Evolutionary conservation across 1,140 invertebrate species (phyloP).

Genomic region (Reticulitermes speratus): DNA sequence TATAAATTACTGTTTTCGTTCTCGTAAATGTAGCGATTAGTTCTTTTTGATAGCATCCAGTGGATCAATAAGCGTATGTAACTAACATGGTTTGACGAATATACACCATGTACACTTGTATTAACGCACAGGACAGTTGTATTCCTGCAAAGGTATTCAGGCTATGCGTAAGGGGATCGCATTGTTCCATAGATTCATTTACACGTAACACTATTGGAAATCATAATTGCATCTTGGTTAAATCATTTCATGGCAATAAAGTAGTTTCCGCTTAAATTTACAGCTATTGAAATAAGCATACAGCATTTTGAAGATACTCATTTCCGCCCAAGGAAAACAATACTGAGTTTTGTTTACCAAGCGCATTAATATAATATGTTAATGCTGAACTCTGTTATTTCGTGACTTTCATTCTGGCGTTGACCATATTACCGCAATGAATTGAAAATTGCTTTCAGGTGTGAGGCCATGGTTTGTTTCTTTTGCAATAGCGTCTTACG

Average conservation of each 20-base stretch:
- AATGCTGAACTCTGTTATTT: not conserved
- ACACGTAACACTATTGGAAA: no score
- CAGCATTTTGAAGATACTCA: not conserved
- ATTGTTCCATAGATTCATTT: not conserved
- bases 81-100: not conserved
- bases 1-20: not conserved
- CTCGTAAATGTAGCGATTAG: slow-evolving; percentile 1
- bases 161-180: not conserved
- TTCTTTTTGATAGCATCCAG: not conserved
- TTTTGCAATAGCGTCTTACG: not conserved
- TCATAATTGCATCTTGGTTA: no score
- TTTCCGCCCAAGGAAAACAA: not conserved
- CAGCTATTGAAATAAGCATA: not conserved
- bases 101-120: slow-evolving; percentile 4
- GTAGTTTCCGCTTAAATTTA: no score
- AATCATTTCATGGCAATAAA: no score
- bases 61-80: not conserved
- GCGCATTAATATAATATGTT: not conserved
- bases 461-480: no score
- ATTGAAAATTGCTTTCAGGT: not conserved
- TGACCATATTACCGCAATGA: not conserved
- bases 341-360: not conserved
- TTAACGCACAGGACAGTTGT: not conserved
- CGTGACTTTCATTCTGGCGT: not conserved
- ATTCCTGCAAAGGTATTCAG: not conserved